These are phyloP conservation scores for Babyrousa celebensis DNA, from an alignment of 2,797 vertebrate genomes.

Conservation along the genomic window DNA sequence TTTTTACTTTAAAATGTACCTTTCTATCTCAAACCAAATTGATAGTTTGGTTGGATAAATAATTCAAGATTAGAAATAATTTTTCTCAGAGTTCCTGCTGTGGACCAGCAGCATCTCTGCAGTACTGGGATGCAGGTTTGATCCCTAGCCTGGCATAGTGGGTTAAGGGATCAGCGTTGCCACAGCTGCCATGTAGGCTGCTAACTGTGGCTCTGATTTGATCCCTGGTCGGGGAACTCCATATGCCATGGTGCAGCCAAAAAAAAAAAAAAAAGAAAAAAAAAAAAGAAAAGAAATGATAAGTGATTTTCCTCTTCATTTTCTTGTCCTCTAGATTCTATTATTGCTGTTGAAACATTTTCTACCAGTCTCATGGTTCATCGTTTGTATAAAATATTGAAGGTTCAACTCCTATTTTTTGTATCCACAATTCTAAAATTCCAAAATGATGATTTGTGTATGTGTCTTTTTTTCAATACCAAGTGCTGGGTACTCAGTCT, in stretches of 20 bases:
- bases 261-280: too few species aligned
- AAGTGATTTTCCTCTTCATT: conserved; percentile 33
- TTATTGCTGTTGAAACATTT: not conserved
- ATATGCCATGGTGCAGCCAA: too few species aligned
- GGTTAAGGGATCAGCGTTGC: too few species aligned
- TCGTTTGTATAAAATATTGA: conserved; percentile 42
- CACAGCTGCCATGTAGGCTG: too few species aligned
- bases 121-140: too few species aligned
- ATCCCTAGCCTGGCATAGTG: too few species aligned
- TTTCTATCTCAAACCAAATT: conserved; percentile 22
- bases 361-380: not conserved
- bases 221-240: too few species aligned
- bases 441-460: not conserved
- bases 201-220: too few species aligned
- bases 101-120: too few species aligned
- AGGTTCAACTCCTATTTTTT: not conserved
- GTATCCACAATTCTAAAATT: not conserved
- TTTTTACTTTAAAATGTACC: not conserved
- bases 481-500: not conserved
- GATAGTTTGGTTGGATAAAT: not conserved
- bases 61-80: conserved; percentile 9
- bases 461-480: not conserved
- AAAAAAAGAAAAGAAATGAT: too few species aligned
- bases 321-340: not conserved
- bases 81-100: not conserved